These are phyloP conservation scores for Falcunculus frontatus DNA, from an alignment of 2,113 vertebrate species.

Conservation along the genomic window DNA sequence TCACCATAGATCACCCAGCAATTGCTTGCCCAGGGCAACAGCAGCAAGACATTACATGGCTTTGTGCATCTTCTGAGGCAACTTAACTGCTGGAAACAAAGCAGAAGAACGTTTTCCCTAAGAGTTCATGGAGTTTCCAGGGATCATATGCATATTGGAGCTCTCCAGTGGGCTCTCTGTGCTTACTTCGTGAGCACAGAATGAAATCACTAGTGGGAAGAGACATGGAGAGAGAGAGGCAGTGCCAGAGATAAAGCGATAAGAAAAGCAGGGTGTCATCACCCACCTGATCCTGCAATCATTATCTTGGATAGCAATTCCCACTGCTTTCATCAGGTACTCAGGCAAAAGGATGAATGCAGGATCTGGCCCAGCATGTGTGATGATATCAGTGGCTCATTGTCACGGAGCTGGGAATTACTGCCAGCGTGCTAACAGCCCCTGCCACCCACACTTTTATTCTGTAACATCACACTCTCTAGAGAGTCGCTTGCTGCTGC, in stretches of 20 bases:
- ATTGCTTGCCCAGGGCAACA: background rate
- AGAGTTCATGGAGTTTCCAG: background rate
- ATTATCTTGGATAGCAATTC: background rate
- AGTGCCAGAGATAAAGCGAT: background rate
- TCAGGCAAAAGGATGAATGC: background rate
- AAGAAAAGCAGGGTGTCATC: conserved; percentile 15
- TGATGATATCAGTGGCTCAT: conserved; percentile 32
- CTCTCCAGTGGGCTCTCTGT: background rate
- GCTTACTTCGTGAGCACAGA: background rate
- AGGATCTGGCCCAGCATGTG: background rate
- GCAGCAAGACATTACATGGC: background rate
- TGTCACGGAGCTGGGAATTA: conserved; percentile 44
- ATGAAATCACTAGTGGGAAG: background rate
- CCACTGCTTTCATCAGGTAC: conserved; percentile 35
- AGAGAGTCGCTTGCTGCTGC: background rate
- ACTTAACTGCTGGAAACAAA: background rate
- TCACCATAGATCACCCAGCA: background rate
- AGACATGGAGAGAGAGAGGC: background rate
- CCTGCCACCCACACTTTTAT: conserved; percentile 3
- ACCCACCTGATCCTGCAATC: background rate
- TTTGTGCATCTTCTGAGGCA: background rate
- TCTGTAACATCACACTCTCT: background rate
- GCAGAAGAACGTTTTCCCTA: background rate
- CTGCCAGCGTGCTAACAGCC: background rate
- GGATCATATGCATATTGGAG: background rate